These are phyloP conservation scores for Falco columbarius DNA, from an alignment of 2,797 vertebrate species.

Conservation along the genomic window DNA sequence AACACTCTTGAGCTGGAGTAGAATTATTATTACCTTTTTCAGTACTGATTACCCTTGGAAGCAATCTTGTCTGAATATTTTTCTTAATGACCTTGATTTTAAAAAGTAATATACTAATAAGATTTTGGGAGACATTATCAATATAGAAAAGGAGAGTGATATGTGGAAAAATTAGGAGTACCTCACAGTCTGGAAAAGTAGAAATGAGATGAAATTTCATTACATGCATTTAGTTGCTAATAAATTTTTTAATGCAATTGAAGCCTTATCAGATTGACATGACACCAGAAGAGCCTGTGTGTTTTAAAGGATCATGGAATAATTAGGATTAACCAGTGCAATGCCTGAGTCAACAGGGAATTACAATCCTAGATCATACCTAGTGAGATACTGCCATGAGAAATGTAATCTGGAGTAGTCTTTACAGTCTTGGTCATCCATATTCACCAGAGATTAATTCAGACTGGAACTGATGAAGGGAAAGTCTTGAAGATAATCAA, in stretches of 20 bases:
- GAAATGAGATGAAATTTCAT: neutral
- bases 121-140: neutral
- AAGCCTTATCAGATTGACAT: neutral
- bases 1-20: neutral
- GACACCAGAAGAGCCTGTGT: neutral
- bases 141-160: neutral
- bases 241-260: neutral
- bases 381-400: neutral
- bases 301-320: neutral
- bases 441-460: neutral
- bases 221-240: neutral
- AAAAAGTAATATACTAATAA: neutral
- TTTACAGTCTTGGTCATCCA: neutral
- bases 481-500: neutral
- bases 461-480: neutral
- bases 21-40: neutral
- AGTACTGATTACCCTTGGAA: neutral
- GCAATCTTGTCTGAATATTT: neutral
- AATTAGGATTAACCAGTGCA: neutral
- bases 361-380: neutral
- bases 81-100: neutral
- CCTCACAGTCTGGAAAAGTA: neutral
- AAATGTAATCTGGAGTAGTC: neutral
- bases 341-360: neutral
- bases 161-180: neutral